phyloP scores from a whole-genome alignment of 1,140 invertebrate species.

The Dolichoris vasculosae region DNA sequence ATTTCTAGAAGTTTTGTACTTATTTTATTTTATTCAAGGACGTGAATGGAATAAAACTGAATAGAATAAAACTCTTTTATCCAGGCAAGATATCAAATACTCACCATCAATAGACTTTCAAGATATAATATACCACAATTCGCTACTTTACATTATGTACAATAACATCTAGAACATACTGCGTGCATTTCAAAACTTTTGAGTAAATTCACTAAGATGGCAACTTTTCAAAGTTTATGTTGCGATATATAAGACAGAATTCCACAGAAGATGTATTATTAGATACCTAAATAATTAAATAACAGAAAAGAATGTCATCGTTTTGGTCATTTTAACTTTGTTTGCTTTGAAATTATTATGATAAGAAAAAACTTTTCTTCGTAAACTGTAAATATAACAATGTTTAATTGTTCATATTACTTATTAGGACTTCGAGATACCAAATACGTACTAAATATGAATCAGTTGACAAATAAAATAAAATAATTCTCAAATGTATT shows the following conservation, averaged over 20 bases:
- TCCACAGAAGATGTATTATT: not conserved
- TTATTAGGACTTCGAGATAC: too few relatives aligned
- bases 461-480: too few relatives aligned
- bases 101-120: not conserved
- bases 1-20: not conserved
- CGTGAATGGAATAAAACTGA: not conserved
- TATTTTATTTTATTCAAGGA: not conserved
- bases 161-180: not conserved
- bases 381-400: not conserved
- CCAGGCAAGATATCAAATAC: not conserved
- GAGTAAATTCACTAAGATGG: conserved; percentile 51
- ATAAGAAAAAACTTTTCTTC: not conserved
- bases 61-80: conserved; percentile 10
- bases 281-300: not conserved
- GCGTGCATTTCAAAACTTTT: conserved; percentile 39
- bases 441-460: too few relatives aligned
- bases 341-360: not conserved
- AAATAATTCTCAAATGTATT: too few relatives aligned
- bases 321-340: not conserved
- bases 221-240: conserved; percentile 48
- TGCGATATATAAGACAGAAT: not conserved
- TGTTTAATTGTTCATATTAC: not conserved
- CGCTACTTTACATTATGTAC: conserved; percentile 37
- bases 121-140: conserved; percentile 45
- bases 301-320: not conserved